phyloP scores from a whole-genome alignment of 1,140 invertebrate species.

The Aphaenogaster ashmeadi region DNA sequence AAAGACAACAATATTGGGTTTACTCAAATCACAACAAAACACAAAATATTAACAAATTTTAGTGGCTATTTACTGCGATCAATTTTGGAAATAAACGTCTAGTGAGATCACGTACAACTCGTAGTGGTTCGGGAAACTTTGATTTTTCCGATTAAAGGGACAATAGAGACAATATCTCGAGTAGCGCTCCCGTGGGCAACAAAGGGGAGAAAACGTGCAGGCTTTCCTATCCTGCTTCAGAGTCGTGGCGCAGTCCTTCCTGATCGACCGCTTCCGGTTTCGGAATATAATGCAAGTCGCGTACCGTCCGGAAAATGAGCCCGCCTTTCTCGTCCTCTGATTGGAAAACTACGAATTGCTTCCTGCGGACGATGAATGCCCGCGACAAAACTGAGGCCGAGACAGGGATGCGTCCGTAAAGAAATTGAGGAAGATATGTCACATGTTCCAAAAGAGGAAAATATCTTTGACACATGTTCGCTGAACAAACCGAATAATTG shows the following conservation, averaged over 20 bases:
- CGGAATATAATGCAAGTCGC: slow-evolving; percentile 71
- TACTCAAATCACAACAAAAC: not conserved
- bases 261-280: slow-evolving; percentile 74
- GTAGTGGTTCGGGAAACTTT: slow-evolving; percentile 63
- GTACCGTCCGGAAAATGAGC: slow-evolving; percentile 70
- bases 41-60: not conserved
- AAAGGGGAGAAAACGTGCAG: slow-evolving; percentile 65
- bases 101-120: slow-evolving; percentile 48
- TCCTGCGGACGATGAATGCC: slow-evolving; percentile 71
- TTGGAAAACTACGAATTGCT: slow-evolving; percentile 79
- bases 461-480: slow-evolving; percentile 36
- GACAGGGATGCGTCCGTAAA: slow-evolving; percentile 16
- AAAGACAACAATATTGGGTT: not conserved
- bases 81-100: slow-evolving; percentile 25
- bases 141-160: slow-evolving; percentile 79
- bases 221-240: slow-evolving; percentile 4
- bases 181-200: slow-evolving; percentile 62
- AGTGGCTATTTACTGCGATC: slow-evolving; percentile 1
- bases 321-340: slow-evolving; percentile 70
- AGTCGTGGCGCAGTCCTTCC: slow-evolving; percentile 46
- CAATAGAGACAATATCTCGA: slow-evolving; percentile 76
- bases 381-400: slow-evolving; percentile 55
- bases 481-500: slow-evolving; percentile 11
- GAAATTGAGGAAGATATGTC: slow-evolving; percentile 31
- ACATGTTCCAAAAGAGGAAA: slow-evolving; percentile 21